Evolutionary conservation across 37 sponge, comb jelly and placozoan genomes (phyloP).

Genomic region (Chondrosia reniformis): DNA sequence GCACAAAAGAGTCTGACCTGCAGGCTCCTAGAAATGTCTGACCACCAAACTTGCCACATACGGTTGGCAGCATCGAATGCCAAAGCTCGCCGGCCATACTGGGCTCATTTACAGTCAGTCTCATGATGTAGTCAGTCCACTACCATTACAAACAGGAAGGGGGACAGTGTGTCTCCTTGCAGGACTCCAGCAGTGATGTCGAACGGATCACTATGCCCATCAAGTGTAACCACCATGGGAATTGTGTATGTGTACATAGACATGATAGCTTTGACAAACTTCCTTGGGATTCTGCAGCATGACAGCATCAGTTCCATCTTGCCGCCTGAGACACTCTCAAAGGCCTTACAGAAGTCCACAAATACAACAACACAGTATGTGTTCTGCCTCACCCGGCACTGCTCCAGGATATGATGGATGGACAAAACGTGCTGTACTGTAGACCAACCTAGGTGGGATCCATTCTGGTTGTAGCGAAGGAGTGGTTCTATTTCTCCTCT

Average conservation of each 20-base stretch:
- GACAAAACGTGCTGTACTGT: neutral
- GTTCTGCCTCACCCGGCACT: neutral
- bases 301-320: neutral
- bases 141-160: neutral
- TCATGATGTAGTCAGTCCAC: conserved; percentile 28
- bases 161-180: neutral
- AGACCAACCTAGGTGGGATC: neutral
- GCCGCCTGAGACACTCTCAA: neutral
- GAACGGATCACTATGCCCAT: neutral
- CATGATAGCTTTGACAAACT: neutral
- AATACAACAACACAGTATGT: neutral
- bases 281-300: neutral
- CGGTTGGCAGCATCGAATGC: too few relatives aligned
- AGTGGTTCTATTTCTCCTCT: neutral
- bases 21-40: too few relatives aligned
- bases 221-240: neutral
- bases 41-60: too few relatives aligned
- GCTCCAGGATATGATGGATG: neutral
- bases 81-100: too few relatives aligned
- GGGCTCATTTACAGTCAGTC: neutral
- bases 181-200: neutral
- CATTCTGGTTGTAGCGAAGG: neutral
- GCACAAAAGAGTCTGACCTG: too few relatives aligned
- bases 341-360: neutral
- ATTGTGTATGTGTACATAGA: neutral